Conservation (phyloP, 2,113 vertebrate genomes). For the Phainopepla nitens region DNA sequence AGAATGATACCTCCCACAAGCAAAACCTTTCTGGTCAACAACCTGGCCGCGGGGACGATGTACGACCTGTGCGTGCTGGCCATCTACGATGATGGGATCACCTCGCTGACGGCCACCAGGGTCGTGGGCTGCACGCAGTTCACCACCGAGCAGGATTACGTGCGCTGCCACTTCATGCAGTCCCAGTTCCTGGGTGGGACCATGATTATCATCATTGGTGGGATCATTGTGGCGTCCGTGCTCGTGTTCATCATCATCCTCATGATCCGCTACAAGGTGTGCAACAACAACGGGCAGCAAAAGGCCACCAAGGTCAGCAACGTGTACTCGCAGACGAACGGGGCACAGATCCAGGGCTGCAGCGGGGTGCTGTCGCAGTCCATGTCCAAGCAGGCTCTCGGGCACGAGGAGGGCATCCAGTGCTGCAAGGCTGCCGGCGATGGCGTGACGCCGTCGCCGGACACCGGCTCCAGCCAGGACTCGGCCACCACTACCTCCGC, state of each 20-base stretch:
- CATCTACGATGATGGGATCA: conserved; percentile 95
- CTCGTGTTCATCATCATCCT: conserved; percentile 99
- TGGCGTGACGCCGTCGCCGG: conserved; percentile 69
- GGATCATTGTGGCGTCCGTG: conserved; percentile 96
- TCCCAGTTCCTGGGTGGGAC: conserved; percentile 98
- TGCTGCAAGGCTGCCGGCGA: conserved; percentile 78
- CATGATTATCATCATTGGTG: conserved; percentile 99
- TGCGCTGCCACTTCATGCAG: conserved; percentile 98
- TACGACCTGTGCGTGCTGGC: conserved; percentile 97
- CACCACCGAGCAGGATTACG: conserved; percentile 93
- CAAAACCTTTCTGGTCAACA: conserved; percentile 98
- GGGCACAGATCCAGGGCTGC: conserved; percentile 86
- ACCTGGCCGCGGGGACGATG: conserved; percentile 89
- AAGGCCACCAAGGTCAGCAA: conserved; percentile 90
- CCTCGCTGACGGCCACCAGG: conserved; percentile 93
- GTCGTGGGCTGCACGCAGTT: conserved; percentile 97
- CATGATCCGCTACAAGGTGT: conserved; percentile 99
- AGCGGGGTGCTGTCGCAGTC: conserved; percentile 77
- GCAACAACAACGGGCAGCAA: conserved; percentile 84
- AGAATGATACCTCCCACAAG: conserved; percentile 99
- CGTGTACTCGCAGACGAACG: conserved; percentile 94
- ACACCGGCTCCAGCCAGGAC: conserved; percentile 80
- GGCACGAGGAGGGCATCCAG: conserved; percentile 77
- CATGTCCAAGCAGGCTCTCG: conserved; percentile 86
- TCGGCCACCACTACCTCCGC: conserved; percentile 83